Conservation (phyloP, 2,888 invertebrate genomes). For the Lasioglossum zephyrum region DNA sequence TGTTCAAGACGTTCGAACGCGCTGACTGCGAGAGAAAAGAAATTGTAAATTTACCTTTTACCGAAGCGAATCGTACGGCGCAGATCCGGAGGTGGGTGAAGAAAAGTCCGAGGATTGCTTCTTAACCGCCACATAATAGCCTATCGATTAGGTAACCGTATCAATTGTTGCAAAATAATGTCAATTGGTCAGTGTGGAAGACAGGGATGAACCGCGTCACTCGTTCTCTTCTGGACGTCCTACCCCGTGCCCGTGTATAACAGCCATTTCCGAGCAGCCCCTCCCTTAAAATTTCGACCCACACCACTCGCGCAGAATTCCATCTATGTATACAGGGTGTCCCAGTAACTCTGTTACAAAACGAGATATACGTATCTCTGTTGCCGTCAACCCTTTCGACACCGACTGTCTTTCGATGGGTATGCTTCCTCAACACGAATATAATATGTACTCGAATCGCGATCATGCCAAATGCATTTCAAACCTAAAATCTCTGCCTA, state of each 20-base stretch:
- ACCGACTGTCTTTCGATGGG: not conserved
- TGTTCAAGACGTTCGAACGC: not conserved
- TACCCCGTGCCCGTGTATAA: constrained; percentile 80
- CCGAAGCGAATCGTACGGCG: constrained; percentile 68
- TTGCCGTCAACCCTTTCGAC: not conserved
- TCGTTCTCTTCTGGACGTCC: constrained; percentile 79
- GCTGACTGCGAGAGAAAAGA: not conserved
- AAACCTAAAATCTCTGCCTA: not conserved
- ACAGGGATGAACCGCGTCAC: constrained; percentile 72
- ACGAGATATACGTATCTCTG: not conserved
- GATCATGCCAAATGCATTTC: not conserved
- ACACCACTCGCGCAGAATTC: constrained; percentile 40
- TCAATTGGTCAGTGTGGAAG: constrained; percentile 76
- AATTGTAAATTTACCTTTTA: constrained; percentile 71
- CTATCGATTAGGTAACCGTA: constrained; percentile 75
- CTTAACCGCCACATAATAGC: constrained; percentile 79
- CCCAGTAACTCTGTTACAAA: constrained; percentile 4
- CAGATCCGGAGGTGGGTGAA: constrained; percentile 74
- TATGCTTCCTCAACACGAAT: not conserved
- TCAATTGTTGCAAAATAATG: constrained; percentile 75
- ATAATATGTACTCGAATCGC: not conserved
- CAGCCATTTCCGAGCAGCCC: constrained; percentile 83
- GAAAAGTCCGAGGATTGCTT: constrained; percentile 70
- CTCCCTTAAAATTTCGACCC: constrained; percentile 81
- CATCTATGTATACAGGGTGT: constrained; percentile 10